A percentile compares a stretch with the other conserved stretches of the same genome.
Conservation (phyloP, 2,113 vertebrate species). For the Xyrauchen texanus region DNA sequence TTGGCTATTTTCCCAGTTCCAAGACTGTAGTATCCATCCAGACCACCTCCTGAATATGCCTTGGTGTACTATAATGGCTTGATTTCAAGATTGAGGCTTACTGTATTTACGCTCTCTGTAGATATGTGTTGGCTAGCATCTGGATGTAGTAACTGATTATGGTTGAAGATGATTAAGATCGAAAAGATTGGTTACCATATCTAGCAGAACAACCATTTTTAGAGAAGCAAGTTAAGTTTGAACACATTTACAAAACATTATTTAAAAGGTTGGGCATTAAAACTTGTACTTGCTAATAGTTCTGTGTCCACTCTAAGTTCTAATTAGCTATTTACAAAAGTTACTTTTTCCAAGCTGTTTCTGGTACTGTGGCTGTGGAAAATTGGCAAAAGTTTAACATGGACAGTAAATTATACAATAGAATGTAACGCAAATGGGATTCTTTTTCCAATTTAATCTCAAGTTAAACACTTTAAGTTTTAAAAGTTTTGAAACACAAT, state of each 20-base stretch:
- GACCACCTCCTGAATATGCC: not conserved
- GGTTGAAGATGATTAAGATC: not conserved
- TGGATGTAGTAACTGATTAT: not conserved
- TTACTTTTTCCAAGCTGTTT: no score
- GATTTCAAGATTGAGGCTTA: conserved; percentile 1
- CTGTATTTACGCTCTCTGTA: not conserved
- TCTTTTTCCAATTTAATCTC: not conserved
- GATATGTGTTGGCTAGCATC: conserved; percentile 6
- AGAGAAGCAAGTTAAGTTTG: not conserved
- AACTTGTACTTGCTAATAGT: not conserved
- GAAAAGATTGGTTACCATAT: not conserved
- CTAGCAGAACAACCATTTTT: not conserved
- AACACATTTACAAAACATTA: not conserved
- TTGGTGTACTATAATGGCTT: not conserved
- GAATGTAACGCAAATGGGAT: not conserved
- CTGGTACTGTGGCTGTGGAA: no score
- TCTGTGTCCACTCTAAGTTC: not conserved
- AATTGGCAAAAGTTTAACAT: no score
- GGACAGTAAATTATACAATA: no score
- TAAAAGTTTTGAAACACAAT: no score
- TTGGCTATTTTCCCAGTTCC: conserved; percentile 16
- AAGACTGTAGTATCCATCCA: not conserved
- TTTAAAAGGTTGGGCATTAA: not conserved
- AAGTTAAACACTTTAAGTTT: not conserved
- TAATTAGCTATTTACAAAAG: no score